These are phyloP conservation scores for Piaya cayana DNA, from an alignment of 2,113 vertebrate species.

Conservation along the genomic window DNA sequence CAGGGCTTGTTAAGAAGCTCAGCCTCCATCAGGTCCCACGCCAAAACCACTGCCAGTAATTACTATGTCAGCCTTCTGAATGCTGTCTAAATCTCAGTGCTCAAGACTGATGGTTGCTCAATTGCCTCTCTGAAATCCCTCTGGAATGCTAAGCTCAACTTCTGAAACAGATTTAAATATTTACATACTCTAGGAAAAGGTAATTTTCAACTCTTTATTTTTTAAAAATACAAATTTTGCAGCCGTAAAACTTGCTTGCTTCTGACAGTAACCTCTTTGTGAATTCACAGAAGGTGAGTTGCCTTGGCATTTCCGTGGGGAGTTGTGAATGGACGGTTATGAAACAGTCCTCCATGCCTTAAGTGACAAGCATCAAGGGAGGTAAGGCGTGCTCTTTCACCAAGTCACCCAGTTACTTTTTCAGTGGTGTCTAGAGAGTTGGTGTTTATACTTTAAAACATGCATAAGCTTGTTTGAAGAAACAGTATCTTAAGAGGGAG, in stretches of 20 bases:
- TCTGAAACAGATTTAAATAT: slow-evolving; percentile 61
- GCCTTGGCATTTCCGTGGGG: slow-evolving; percentile 43
- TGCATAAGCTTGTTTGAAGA: not conserved
- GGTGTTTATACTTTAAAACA: not conserved
- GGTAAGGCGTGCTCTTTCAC: not conserved
- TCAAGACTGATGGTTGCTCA: slow-evolving; percentile 59
- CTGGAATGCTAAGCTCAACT: slow-evolving; percentile 55
- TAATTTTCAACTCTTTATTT: slow-evolving; percentile 56
- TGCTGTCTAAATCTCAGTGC: slow-evolving; percentile 60
- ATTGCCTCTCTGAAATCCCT: slow-evolving; percentile 44
- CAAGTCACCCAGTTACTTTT: not conserved
- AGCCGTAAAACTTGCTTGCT: slow-evolving; percentile 41
- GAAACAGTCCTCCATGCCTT: slow-evolving; percentile 60
- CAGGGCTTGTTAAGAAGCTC: slow-evolving; percentile 56
- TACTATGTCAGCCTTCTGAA: slow-evolving; percentile 67
- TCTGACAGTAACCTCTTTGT: slow-evolving; percentile 67
- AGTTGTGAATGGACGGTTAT: slow-evolving; percentile 70
- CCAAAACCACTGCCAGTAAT: slow-evolving; percentile 64
- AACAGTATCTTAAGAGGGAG: not conserved
- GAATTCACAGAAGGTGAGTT: slow-evolving; percentile 67
- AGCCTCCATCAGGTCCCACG: slow-evolving; percentile 67
- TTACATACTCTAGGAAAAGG: slow-evolving; percentile 67
- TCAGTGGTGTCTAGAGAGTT: not conserved
- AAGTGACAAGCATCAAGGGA: not conserved
- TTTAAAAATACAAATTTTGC: slow-evolving; percentile 44